These are phyloP conservation scores for Pristionchus fissidentatus DNA, from an alignment of 2,888 invertebrate species.

Conservation along the genomic window DNA sequence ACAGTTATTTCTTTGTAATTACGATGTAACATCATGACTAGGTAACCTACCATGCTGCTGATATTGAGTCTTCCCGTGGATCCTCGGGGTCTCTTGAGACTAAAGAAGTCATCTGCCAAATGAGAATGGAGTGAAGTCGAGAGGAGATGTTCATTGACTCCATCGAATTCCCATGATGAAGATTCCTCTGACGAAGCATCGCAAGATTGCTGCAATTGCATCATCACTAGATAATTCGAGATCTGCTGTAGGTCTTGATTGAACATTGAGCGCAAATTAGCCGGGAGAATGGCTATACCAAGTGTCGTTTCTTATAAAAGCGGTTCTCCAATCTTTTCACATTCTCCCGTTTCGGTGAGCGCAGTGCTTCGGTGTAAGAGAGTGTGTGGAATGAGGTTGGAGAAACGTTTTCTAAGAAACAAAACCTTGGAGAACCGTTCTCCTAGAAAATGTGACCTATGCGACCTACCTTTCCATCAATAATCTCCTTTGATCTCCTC, in stretches of 20 bases:
- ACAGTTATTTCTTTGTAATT: neutral
- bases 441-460: too few relatives aligned
- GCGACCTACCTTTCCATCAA: slow-evolving; percentile 55
- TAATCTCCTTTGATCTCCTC: slow-evolving; percentile 50
- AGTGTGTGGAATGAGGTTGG: neutral
- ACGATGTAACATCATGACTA: too few relatives aligned
- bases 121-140: slow-evolving; percentile 40
- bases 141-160: slow-evolving; percentile 22
- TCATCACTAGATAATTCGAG: too few relatives aligned
- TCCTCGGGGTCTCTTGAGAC: slow-evolving; percentile 35
- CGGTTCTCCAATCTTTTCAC: too few relatives aligned
- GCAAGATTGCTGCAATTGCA: slow-evolving; percentile 65
- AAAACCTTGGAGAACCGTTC: too few relatives aligned
- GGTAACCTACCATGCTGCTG: slow-evolving; percentile 13
- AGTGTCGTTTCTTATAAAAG: too few relatives aligned
- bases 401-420: too few relatives aligned
- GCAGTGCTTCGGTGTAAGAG: too few relatives aligned
- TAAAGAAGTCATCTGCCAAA: slow-evolving; percentile 28
- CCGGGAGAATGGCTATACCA: slow-evolving; percentile 48
- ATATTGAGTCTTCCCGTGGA: slow-evolving; percentile 40
- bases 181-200: slow-evolving; percentile 68
- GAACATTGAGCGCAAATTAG: too few relatives aligned
- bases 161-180: slow-evolving; percentile 57
- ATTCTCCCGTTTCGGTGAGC: too few relatives aligned
- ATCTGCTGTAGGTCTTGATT: too few relatives aligned